Conservation (phyloP, 2,797 vertebrate genomes). For the Chaetophractus vellerosus region DNA sequence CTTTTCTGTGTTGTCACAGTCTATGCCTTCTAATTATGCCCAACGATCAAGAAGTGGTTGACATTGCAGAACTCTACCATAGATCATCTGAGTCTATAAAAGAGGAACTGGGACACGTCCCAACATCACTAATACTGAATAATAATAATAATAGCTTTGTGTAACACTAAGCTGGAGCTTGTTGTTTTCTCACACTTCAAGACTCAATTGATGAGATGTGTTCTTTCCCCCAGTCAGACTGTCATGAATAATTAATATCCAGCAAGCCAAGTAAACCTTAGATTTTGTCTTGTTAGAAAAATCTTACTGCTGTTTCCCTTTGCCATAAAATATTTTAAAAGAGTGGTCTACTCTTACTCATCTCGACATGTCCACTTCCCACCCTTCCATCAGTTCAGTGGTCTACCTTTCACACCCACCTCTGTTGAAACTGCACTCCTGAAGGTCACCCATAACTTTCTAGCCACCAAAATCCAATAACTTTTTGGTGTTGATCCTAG, state of each 20-base stretch:
- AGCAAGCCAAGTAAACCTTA: background rate
- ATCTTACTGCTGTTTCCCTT: background rate
- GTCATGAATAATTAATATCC: background rate
- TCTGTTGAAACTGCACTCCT: background rate
- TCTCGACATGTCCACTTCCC: background rate
- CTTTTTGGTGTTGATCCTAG: background rate
- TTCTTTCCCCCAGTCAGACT: background rate
- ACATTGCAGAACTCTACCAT: background rate
- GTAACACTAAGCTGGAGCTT: background rate
- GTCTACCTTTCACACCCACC: background rate
- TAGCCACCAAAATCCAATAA: background rate
- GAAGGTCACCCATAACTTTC: background rate
- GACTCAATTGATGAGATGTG: background rate
- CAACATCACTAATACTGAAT: background rate
- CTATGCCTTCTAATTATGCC: background rate
- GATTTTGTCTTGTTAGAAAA: background rate
- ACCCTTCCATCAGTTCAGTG: background rate
- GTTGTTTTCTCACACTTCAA: background rate
- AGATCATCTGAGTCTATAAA: background rate
- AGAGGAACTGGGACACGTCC: background rate
- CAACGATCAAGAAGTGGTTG: background rate
- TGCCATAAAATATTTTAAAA: background rate
- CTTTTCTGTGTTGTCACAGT: background rate
- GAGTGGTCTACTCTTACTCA: background rate
- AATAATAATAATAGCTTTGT: background rate